Evolutionary conservation across 2,113 vertebrate species (phyloP), one percentile per base, ranked within the genome.

Genomic region (Ceyx melanurus): DNA sequence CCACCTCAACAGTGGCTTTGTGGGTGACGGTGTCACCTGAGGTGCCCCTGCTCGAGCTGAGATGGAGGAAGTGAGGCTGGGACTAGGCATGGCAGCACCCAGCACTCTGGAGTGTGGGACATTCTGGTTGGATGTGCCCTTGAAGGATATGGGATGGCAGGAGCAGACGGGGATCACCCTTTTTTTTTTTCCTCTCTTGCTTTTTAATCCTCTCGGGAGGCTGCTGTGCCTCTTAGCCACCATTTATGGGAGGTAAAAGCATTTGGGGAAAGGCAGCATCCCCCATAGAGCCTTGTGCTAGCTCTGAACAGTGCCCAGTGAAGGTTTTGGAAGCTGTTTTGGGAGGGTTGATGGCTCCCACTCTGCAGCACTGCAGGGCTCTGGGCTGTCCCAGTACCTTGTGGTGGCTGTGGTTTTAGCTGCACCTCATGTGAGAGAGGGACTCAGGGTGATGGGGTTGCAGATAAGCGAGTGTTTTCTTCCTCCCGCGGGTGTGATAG

Each of bases 391-490:
- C 50, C 0, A 0, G 57, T 21, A 13, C 15, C 19, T 51, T 4
- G 2, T 23, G 5, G 3, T 53, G 51, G 75, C 71, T 4, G 8
- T 1, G 2, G 28, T 48, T 81, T 53, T 46, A 64, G 43, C 54
- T 13, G 54, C 71, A 28, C 26, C 48, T 77, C 9, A 4, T 75
- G 64, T 54, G 33, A 45, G 45, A 42, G 33, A 66, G 37, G 31
- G 3, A 1, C 45, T 86, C 4, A 0, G 31, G 66, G 74, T 0
- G 56, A 95, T 88, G 50, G 29, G 43, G 46, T 26, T 74, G 82
- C 48, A 82, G 95, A 97, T 96, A 93, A 95, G 50, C 31, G 22
- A 81, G 42, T 54, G 68, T 87, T 89, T 90, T 92, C 80, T 92
- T 95, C 88, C 66, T 94, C 68, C 14, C 0, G 0, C 2, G 13